These are phyloP conservation scores for Scelioninae gen. 2 DNA, from an alignment of 2,888 invertebrate genomes.

Conservation along the genomic window DNA sequence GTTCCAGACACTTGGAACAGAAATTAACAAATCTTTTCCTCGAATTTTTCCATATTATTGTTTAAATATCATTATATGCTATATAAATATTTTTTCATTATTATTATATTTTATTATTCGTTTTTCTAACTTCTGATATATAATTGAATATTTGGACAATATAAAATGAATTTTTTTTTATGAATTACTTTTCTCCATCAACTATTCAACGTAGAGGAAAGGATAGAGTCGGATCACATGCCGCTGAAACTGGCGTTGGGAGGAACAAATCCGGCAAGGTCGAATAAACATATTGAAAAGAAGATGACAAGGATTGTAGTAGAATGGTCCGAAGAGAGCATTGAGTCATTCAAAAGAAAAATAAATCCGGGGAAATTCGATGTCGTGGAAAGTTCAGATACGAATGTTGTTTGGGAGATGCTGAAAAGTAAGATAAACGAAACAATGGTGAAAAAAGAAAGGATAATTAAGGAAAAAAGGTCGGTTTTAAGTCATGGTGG, in stretches of 20 bases:
- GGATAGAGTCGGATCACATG: slow-evolving; percentile 20
- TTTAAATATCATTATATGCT: too few species aligned
- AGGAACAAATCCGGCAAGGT: too few species aligned
- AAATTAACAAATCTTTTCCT: too few species aligned
- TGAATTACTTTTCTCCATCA: too few species aligned
- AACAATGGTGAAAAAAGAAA: slow-evolving; percentile 13
- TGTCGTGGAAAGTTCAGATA: not conserved
- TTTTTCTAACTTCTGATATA: too few species aligned
- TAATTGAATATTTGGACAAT: too few species aligned
- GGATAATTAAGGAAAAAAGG: not conserved
- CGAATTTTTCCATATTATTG: too few species aligned
- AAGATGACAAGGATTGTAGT: not conserved
- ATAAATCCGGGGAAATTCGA: too few species aligned
- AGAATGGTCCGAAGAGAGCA: slow-evolving; percentile 16
- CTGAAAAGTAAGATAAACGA: not conserved
- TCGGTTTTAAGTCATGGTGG: not conserved
- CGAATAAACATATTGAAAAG: not conserved
- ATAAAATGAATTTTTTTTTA: too few species aligned
- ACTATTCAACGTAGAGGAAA: slow-evolving; percentile 17
- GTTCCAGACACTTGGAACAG: too few species aligned
- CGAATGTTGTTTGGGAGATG: not conserved
- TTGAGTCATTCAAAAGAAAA: not conserved
- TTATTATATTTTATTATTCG: too few species aligned
- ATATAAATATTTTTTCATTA: too few species aligned
- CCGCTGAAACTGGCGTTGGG: slow-evolving; percentile 14